Conservation (phyloP, 2,888 invertebrate genomes). For the Celastrina argiolus region DNA sequence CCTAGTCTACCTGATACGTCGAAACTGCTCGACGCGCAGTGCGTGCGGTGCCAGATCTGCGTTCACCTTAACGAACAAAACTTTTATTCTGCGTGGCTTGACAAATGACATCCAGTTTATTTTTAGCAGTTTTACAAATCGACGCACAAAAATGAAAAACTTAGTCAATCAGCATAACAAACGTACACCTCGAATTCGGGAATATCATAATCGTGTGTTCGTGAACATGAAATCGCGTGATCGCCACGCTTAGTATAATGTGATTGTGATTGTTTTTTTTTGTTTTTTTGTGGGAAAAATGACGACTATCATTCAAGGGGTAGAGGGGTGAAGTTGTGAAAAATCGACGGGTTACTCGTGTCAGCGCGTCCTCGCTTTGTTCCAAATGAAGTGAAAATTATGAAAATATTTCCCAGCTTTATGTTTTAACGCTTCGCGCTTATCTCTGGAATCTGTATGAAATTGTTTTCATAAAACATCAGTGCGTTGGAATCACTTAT, state of each 20-base stretch:
- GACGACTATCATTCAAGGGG: constrained; percentile 55
- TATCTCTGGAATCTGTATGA: background rate
- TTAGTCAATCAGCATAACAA: constrained; percentile 38
- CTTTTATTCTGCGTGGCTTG: background rate
- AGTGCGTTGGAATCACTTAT: background rate
- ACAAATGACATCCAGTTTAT: background rate
- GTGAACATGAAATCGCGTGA: constrained; percentile 42
- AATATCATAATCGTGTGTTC: constrained; percentile 21
- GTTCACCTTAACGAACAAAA: background rate
- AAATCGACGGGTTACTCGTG: constrained; percentile 38
- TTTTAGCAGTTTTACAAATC: constrained; percentile 19
- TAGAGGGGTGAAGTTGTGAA: constrained; percentile 37
- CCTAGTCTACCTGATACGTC: too few relatives aligned
- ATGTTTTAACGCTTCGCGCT: constrained; percentile 10
- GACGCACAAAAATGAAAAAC: constrained; percentile 33
- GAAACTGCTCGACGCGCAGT: too few relatives aligned
- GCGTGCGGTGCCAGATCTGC: too few relatives aligned
- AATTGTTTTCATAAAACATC: constrained; percentile 4
- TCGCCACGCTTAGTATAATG: constrained; percentile 42
- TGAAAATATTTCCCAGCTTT: constrained; percentile 5
- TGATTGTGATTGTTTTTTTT: constrained; percentile 43
- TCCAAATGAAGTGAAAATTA: constrained; percentile 33
- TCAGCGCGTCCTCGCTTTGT: constrained; percentile 42
- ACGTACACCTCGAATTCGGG: constrained; percentile 29
- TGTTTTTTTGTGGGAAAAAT: constrained; percentile 44